Percentiles rank a stretch among this genome's conserved stretches.
These are phyloP conservation scores for Pomacea maculata DNA, from an alignment of 1,140 invertebrate genomes.

Conservation along the genomic window DNA sequence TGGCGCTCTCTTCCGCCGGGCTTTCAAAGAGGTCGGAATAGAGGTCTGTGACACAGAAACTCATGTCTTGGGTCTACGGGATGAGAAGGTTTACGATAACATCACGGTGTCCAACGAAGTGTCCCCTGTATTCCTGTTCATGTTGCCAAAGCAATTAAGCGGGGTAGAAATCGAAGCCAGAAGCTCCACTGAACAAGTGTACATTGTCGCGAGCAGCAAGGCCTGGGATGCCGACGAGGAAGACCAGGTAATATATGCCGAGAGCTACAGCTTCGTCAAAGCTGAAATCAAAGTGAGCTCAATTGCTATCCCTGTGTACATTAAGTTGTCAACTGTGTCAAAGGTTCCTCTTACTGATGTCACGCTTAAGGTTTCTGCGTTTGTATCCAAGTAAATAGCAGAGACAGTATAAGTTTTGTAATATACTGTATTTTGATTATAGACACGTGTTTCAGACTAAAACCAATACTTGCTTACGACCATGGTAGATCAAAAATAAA, in stretches of 20 bases:
- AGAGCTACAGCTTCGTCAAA: background rate
- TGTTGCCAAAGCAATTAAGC: no score
- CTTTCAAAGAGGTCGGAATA: conserved; percentile 34
- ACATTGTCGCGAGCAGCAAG: background rate
- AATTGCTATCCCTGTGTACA: background rate
- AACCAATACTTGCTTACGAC: no score
- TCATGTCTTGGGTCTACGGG: conserved; percentile 22
- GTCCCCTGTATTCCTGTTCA: conserved; percentile 8
- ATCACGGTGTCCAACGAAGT: conserved; percentile 15
- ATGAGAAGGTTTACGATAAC: conserved; percentile 5
- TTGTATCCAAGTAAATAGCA: background rate
- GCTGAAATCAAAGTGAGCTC: background rate
- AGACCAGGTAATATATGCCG: background rate
- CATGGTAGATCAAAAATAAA: no score
- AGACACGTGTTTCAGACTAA: no score
- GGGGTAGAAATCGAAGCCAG: background rate
- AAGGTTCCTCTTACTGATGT: background rate
- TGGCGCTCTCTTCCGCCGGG: conserved; percentile 3
- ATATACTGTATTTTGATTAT: no score
- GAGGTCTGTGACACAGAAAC: conserved; percentile 25
- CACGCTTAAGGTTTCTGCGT: background rate
- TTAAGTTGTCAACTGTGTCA: conserved; percentile 2
- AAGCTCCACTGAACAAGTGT: background rate
- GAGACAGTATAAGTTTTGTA: no score
- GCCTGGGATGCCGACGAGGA: background rate